phyloP scores from a whole-genome alignment of 2,888 invertebrate species.

The Harpagoxenus sublaevis region DNA sequence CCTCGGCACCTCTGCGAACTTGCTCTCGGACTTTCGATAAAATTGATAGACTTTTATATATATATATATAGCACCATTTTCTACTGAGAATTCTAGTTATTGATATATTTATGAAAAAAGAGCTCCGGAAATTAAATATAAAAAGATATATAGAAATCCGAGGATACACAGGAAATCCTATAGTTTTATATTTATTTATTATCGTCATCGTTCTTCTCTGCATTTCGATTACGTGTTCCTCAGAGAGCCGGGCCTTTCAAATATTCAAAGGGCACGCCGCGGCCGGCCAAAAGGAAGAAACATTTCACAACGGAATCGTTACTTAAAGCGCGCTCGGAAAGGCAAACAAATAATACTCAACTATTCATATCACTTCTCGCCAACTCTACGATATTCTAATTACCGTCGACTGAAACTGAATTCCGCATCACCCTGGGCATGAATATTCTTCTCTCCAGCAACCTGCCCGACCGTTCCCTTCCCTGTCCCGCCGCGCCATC shows the following conservation, averaged over 20 bases:
- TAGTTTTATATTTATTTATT: constrained; percentile 46
- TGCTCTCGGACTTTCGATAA: constrained; percentile 32
- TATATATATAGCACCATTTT: neutral
- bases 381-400: constrained; percentile 62
- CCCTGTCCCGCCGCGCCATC: constrained; percentile 16
- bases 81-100: neutral
- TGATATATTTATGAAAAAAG: constrained; percentile 6
- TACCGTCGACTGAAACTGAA: constrained; percentile 62
- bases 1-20: constrained; percentile 16
- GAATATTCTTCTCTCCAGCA: constrained; percentile 56
- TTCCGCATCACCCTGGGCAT: constrained; percentile 52
- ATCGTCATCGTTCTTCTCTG: neutral
- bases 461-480: constrained; percentile 20
- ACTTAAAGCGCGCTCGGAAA: constrained; percentile 53
- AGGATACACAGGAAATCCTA: neutral
- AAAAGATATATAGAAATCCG: neutral
- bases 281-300: constrained; percentile 31
- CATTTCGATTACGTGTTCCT: constrained; percentile 12
- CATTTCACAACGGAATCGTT: constrained; percentile 48
- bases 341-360: constrained; percentile 59
- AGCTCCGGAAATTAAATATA: neutral
- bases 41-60: constrained; percentile 43
- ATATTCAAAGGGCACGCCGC: constrained; percentile 32
- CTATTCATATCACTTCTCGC: constrained; percentile 62
- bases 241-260: neutral